These are phyloP conservation scores for Ciconia boyciana DNA, from an alignment of 2,113 vertebrate genomes.

Conservation along the genomic window DNA sequence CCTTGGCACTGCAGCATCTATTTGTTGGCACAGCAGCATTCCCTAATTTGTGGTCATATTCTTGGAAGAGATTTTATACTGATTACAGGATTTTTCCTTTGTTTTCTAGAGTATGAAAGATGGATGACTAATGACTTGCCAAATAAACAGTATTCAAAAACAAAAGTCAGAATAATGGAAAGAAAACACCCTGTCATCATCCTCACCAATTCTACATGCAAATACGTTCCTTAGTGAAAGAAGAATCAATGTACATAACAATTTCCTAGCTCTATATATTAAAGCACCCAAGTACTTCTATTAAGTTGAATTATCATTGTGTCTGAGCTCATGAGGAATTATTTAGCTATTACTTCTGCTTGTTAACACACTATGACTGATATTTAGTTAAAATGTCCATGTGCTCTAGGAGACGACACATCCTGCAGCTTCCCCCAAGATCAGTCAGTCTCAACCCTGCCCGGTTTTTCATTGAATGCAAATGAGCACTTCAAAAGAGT, in stretches of 20 bases:
- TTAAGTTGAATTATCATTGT: constrained; percentile 17
- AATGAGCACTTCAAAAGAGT: constrained; percentile 49
- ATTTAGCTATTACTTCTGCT: constrained; percentile 36
- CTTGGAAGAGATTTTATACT: constrained; percentile 30
- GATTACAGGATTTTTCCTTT: constrained; percentile 31
- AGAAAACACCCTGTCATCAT: constrained; percentile 3
- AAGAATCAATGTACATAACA: background rate
- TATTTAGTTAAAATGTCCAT: constrained; percentile 28
- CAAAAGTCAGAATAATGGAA: constrained; percentile 8
- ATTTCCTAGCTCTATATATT: background rate
- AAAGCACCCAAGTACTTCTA: background rate
- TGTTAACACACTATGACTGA: constrained; percentile 26
- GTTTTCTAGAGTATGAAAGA: constrained; percentile 26
- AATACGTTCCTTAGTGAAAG: background rate
- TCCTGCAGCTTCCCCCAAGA: background rate
- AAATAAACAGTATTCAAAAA: constrained; percentile 41
- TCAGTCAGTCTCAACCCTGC: constrained; percentile 19
- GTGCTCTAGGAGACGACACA: background rate
- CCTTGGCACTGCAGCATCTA: constrained; percentile 9
- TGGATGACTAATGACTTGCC: constrained; percentile 36
- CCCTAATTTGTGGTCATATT: constrained; percentile 35
- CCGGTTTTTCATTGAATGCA: constrained; percentile 46
- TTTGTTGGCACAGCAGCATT: constrained; percentile 26
- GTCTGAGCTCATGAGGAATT: constrained; percentile 17
- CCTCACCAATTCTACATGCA: background rate